Base-by-base conservation (phyloP, 2,797 vertebrate genomes). In the Cryptoblepharus egeriae region DNA sequence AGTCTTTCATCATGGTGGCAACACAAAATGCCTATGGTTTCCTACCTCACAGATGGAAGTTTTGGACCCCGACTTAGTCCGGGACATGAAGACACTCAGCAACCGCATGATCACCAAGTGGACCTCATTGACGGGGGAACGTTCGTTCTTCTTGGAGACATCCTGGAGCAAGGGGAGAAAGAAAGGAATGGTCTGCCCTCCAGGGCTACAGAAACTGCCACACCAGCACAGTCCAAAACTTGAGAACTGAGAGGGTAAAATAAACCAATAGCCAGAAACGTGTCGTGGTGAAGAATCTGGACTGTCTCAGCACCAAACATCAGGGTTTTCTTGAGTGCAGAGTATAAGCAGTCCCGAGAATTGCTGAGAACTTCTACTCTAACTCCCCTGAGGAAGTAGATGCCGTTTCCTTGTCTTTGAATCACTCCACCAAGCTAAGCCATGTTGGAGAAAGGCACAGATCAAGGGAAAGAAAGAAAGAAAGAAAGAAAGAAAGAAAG, bases 61-160 rank as follows among this genome's bases (percentile, higher is more conserved):
- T 91, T 99, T 99, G 80, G 98, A 99, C 39, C 98, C 97, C 32
- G 99, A 99, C 87, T 99, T 99, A 22, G 99, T 99, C 85, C 99
- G 96, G 74, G 99, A 99, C 99, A 99, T 99, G 93, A 99, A 99
- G 77, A 99, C 99, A 2, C 98, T 99, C 45, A 99, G 97, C 2
- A 99, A 96, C 79, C 99, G 97, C 98, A 99, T 99, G 68, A 99
- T 97, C 70, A 99, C 99, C 90, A 99, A 90, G 81, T 99, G 98
- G 76, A 99, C 98, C 91, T 99, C 99, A 16, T 99, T 99, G 89
- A 99, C 95, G 22, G 98, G 92, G 39, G 96, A 97, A 68, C 99
- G 98, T 35, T 99, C 98, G 0, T 99, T 99, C 88, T 99, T 99
- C 95, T 97, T 99, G 68, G 98, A 97, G 55, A 99, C 97, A 0